These are phyloP conservation scores for Drosophila mojavensis DNA, from an alignment of 1,140 invertebrate genomes.

Conservation along the genomic window DNA sequence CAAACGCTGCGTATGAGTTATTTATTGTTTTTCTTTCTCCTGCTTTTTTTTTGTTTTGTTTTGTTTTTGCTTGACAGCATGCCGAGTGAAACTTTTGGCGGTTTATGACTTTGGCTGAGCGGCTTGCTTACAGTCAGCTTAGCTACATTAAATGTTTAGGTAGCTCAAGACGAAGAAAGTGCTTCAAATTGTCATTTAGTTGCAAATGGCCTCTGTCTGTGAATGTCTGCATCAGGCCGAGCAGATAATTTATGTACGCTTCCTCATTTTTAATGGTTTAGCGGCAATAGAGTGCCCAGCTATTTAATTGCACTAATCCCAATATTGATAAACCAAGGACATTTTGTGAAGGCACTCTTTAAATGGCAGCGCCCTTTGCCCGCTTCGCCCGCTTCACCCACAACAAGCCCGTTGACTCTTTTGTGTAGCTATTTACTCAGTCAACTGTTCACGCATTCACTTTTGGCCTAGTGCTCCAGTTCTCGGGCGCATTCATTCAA, in stretches of 20 bases:
- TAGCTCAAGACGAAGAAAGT: too few relatives aligned
- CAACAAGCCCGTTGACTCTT: background rate
- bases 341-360: background rate
- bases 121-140: too few relatives aligned
- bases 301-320: slow-evolving; percentile 1
- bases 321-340: slow-evolving; percentile 28
- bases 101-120: background rate
- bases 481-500: slow-evolving; percentile 26
- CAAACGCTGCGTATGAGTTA: slow-evolving; percentile 59
- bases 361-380: background rate
- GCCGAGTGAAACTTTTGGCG: background rate
- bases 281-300: background rate
- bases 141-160: background rate
- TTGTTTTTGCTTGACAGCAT: background rate
- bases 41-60: too few relatives aligned
- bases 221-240: too few relatives aligned
- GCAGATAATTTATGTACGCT: too few relatives aligned
- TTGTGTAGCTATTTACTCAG: slow-evolving; percentile 30
- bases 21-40: slow-evolving; percentile 43
- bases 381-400: background rate
- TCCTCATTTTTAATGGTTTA: too few relatives aligned
- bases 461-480: slow-evolving; percentile 30
- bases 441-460: slow-evolving; percentile 41
- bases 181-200: too few relatives aligned
- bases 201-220: too few relatives aligned